Evolutionary conservation across 1,140 invertebrate species (phyloP), one percentile per base, ranked within the genome.

Genomic region (Lamellibrachia luymesi): DNA sequence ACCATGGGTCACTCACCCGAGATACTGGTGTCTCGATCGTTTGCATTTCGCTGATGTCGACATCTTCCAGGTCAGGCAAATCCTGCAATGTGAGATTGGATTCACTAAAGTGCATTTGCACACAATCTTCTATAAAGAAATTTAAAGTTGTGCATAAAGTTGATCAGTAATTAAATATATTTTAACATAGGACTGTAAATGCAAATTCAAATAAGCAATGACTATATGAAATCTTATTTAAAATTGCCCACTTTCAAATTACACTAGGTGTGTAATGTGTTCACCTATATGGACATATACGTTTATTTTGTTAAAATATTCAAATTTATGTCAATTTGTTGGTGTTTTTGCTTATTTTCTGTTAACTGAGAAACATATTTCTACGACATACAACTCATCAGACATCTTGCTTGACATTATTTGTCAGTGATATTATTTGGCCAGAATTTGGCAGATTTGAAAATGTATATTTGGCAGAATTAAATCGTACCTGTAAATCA

Each of bases 11-110:
- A 91, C 91, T 50, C 49, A 91, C 91, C 91, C 51, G 91, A 51
- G 38, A 6, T 51, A n/a, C 51, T 10, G 13, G 91, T 50, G 91
- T 10, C 49, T 91, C 49, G 10, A 38, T 4, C 17, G 91, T 38
- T 52, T 92, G 8, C 50, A 92, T 2, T 51, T 92, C 92, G n/a
- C 49, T n/a, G 22, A 93, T 93, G 92, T 94, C 93, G n/a, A 94
- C 93, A 92, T 94, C 93, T 90, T 94, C 93, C 8, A 94, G 52
- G 4, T 94, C 93, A 6, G 93, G 93, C 10, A 94, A 51, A 92
- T 94, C 93, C 92, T 94, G 90, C 13, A 80, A 94, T 17, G 27
- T 22, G 27, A 27, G 89, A 38, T 38, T 38, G 38, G 38, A 38
- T 38, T 38, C 38, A 38, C 38, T 38, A 38, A 38, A 38, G 38